phyloP scores from a whole-genome alignment of 2,888 invertebrate genomes.

The Iphiclides podalirius region DNA sequence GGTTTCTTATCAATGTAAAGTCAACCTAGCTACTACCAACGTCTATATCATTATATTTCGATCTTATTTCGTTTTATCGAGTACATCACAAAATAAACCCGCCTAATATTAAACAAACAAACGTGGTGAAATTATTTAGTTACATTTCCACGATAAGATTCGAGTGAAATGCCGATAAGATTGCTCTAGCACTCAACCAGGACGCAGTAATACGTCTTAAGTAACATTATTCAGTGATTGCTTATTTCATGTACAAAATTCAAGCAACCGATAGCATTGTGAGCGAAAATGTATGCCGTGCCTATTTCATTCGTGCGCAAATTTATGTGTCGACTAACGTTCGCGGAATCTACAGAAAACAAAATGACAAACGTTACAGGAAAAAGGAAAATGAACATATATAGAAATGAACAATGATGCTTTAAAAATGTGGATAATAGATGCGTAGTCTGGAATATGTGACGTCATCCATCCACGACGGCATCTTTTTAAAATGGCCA shows the following conservation, averaged over 20 bases:
- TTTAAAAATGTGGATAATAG: background rate
- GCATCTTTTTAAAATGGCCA: background rate
- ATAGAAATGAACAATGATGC: background rate
- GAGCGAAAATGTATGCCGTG: background rate
- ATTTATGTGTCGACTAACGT: background rate
- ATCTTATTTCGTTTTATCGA: no score
- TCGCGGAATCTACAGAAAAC: background rate
- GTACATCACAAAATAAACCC: no score
- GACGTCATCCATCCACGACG: no score
- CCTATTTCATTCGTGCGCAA: background rate
- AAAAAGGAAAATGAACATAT: background rate
- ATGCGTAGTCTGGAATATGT: background rate
- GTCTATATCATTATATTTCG: no score
- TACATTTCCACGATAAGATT: conserved; percentile 17
- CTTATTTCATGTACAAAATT: background rate
- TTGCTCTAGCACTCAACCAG: conserved; percentile 33
- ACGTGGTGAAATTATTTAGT: conserved; percentile 11
- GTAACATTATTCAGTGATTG: background rate
- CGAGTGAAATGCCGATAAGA: conserved; percentile 22
- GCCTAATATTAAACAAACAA: conserved; percentile 4
- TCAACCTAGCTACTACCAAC: no score
- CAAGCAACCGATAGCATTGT: background rate
- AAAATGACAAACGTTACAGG: background rate
- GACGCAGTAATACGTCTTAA: background rate
- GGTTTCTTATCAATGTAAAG: no score